Conservation (phyloP, 2,797 vertebrate species). For the Propithecus perrieri region DNA sequence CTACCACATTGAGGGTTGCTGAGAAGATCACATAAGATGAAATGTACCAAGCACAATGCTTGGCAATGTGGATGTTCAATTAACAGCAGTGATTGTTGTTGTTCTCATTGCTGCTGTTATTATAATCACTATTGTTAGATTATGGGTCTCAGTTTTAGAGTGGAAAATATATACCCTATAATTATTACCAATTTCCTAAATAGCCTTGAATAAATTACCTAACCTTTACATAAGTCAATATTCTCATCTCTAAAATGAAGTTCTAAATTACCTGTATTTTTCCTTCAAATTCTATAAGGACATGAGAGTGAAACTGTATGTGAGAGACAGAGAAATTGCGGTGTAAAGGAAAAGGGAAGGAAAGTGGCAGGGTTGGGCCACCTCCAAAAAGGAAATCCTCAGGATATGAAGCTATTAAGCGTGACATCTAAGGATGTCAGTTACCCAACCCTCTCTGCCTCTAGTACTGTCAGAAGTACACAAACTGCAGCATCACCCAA, state of each 20-base stretch:
- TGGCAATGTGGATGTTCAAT: neutral
- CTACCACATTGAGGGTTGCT: neutral
- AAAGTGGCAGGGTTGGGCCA: neutral
- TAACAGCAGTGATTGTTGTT: neutral
- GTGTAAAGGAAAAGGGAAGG: neutral
- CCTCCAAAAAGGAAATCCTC: neutral
- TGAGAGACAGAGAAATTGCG: neutral
- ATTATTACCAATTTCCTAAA: slow-evolving; percentile 24
- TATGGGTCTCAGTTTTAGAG: neutral
- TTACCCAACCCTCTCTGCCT: neutral
- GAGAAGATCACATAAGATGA: neutral
- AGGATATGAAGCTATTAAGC: neutral
- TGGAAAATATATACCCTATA: neutral
- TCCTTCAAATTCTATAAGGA: neutral
- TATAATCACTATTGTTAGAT: neutral
- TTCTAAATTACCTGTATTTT: slow-evolving; percentile 25
- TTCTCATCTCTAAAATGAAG: neutral
- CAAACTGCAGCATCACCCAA: neutral
- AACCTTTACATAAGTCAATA: slow-evolving; percentile 12
- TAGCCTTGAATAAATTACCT: neutral
- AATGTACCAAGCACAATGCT: neutral
- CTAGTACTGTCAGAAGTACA: neutral
- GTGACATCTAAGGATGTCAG: neutral
- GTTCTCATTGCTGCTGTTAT: neutral
- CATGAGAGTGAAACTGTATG: neutral